Percentiles rank a stretch among this genome's conserved stretches.
These are phyloP conservation scores for Lytechinus variegatus DNA, from an alignment of 35 echinoderm and acorn worm species.

Conservation along the genomic window DNA sequence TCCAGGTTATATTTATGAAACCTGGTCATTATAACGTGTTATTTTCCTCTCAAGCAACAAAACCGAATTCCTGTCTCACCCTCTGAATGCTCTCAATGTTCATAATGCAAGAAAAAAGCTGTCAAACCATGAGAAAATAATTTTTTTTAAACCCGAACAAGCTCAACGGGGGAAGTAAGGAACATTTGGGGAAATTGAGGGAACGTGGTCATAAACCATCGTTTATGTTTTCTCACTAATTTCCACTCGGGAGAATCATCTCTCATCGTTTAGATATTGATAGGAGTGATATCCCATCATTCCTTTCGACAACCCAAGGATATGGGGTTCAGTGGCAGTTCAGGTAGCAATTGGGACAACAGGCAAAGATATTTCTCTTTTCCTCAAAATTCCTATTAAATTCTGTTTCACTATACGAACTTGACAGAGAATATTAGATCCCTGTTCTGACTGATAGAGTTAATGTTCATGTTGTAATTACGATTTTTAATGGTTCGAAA, in stretches of 20 bases:
- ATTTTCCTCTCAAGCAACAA: too few relatives aligned
- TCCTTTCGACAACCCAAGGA: not conserved
- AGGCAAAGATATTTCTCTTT: not conserved
- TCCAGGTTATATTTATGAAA: too few relatives aligned
- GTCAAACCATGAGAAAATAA: too few relatives aligned
- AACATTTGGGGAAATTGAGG: not conserved
- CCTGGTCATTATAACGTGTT: too few relatives aligned
- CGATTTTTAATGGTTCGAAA: too few relatives aligned
- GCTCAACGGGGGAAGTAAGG: not conserved
- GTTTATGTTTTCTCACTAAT: not conserved
- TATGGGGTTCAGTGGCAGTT: not conserved
- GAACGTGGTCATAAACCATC: not conserved
- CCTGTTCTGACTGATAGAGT: too few relatives aligned
- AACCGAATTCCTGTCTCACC: too few relatives aligned
- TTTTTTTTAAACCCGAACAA: too few relatives aligned
- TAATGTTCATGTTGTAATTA: too few relatives aligned
- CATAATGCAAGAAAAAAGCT: too few relatives aligned
- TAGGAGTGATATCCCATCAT: not conserved
- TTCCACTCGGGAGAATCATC: not conserved
- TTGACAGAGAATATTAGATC: too few relatives aligned
- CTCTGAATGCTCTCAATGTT: too few relatives aligned
- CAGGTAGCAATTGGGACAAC: not conserved
- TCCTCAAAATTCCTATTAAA: not conserved
- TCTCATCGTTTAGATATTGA: not conserved
- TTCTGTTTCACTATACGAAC: not conserved